phyloP scores from a whole-genome alignment of 2,888 invertebrate genomes.

The Troides aeacus region DNA sequence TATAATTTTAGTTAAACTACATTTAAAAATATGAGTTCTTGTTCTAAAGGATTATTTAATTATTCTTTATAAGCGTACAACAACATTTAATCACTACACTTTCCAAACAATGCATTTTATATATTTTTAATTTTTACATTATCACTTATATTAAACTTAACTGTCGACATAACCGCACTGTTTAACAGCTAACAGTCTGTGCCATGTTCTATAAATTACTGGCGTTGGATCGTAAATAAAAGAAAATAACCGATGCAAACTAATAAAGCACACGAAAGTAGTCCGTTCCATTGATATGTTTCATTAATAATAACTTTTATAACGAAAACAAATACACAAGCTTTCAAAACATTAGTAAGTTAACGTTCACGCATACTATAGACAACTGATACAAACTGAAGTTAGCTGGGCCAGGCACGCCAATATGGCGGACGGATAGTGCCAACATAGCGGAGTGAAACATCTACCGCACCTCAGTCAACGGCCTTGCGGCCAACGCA shows the following conservation, averaged over 20 bases:
- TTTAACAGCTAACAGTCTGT: constrained; percentile 35
- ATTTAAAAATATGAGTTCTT: background rate
- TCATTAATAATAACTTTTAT: constrained; percentile 38
- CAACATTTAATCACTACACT: constrained; percentile 15
- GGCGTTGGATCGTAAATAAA: constrained; percentile 32
- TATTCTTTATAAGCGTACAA: constrained; percentile 1
- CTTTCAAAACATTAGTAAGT: constrained; percentile 68
- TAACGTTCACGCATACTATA: constrained; percentile 58
- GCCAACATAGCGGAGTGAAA: constrained; percentile 25
- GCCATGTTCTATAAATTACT: constrained; percentile 21
- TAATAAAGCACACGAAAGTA: constrained; percentile 32
- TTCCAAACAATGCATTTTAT: background rate
- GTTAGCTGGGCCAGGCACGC: constrained; percentile 50
- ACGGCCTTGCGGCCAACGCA: constrained; percentile 47
- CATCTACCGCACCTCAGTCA: constrained; percentile 50
- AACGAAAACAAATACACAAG: constrained; percentile 44
- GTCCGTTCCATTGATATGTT: constrained; percentile 56
- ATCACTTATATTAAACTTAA: constrained; percentile 41
- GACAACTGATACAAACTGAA: constrained; percentile 58
- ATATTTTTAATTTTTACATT: constrained; percentile 3
- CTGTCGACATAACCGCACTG: constrained; percentile 69
- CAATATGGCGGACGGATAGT: constrained; percentile 46
- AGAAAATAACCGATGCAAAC: constrained; percentile 34
- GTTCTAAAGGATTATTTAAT: background rate
- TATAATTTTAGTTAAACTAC: background rate